Evolutionary conservation across 2,113 vertebrate species (phyloP).

Genomic region (Mystacornis crossleyi): DNA sequence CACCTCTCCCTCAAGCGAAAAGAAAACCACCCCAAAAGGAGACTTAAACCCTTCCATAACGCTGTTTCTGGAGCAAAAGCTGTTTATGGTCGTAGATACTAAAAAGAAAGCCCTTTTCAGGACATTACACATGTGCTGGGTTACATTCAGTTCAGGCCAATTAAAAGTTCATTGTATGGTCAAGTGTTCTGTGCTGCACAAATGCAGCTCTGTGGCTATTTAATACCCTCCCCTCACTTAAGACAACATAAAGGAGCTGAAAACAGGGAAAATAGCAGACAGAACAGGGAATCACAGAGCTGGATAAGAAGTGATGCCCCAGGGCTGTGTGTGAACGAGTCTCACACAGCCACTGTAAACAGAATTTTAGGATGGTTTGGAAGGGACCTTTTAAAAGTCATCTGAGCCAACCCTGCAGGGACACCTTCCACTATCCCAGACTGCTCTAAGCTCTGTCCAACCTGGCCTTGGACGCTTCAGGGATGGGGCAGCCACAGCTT

Average conservation of each 20-base stretch:
- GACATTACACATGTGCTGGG: background rate
- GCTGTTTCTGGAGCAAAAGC: background rate
- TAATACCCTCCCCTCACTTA: background rate
- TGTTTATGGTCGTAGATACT: background rate
- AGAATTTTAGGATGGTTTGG: background rate
- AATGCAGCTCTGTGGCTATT: background rate
- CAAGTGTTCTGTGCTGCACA: background rate
- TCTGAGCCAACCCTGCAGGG: background rate
- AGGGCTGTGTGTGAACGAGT: rapidly evolving
- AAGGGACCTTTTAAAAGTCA: background rate
- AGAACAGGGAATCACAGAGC: background rate
- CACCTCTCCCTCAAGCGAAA: background rate
- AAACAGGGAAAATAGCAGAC: rapidly evolving
- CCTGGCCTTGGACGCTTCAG: background rate
- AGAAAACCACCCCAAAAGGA: background rate
- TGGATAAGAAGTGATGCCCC: background rate
- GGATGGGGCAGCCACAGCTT: background rate
- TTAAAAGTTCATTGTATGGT: background rate
- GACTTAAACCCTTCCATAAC: background rate
- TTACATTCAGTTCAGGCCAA: background rate
- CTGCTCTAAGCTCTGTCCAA: rapidly evolving
- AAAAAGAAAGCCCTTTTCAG: background rate
- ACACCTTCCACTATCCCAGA: background rate
- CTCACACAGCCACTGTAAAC: rapidly evolving
- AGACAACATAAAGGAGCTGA: background rate